phyloP scores from a whole-genome alignment of 2,888 invertebrate genomes.

The Rhimphoctona megacephalus region DNA sequence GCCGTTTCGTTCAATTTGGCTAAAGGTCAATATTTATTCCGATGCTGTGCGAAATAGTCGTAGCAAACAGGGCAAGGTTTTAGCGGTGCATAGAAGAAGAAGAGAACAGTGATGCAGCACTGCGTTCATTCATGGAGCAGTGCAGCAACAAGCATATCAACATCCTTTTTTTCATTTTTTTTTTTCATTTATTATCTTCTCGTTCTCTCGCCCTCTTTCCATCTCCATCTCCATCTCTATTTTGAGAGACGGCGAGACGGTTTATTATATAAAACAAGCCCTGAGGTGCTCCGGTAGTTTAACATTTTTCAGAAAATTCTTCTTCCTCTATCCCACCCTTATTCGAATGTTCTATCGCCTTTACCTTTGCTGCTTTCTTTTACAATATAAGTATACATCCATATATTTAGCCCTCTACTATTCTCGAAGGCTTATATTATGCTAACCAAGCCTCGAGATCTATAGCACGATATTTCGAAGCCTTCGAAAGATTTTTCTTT shows the following conservation, averaged over 20 bases:
- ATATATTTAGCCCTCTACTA: constrained; percentile 46
- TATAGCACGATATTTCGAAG: constrained; percentile 77
- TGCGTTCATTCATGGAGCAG: constrained; percentile 38
- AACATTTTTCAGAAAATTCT: constrained; percentile 83
- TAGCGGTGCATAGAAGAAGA: constrained; percentile 8
- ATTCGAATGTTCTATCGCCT: constrained; percentile 25
- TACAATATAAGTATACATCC: constrained; percentile 2
- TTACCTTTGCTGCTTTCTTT: constrained; percentile 16
- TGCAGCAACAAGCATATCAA: constrained; percentile 37
- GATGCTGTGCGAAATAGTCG: constrained; percentile 17
- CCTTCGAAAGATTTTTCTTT: constrained; percentile 59
- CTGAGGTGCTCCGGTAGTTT: constrained; percentile 68
- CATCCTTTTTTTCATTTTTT: constrained; percentile 13
- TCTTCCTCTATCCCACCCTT: constrained; percentile 72
- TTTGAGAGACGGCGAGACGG: constrained; percentile 40
- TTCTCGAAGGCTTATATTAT: constrained; percentile 80
- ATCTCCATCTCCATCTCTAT: neutral
- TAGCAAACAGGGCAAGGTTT: constrained; percentile 4
- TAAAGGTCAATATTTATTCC: constrained; percentile 65
- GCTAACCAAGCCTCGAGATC: constrained; percentile 79
- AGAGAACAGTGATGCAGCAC: constrained; percentile 31
- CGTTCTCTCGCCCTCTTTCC: constrained; percentile 11
- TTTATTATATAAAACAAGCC: constrained; percentile 70
- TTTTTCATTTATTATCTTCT: constrained; percentile 26
- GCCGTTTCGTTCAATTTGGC: constrained; percentile 52